Evolutionary conservation across 2,797 vertebrate species (phyloP), one percentile per base, ranked within the genome.

Genomic region (Linurgus olivaceus): DNA sequence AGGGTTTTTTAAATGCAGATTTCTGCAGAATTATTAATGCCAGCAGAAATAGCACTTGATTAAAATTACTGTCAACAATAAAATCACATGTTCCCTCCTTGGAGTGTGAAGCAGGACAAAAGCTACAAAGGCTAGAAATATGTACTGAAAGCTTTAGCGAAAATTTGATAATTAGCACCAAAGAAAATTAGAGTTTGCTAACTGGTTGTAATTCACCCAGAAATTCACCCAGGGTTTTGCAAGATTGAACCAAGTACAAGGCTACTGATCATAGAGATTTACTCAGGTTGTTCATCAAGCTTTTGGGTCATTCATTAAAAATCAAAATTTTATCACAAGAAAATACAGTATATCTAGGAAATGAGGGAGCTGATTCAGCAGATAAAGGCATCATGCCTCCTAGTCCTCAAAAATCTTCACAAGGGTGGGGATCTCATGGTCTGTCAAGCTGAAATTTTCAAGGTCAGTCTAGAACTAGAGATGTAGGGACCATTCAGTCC

Each of bases 401-500:
- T 55, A 3, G 35, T 63, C 38, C 51, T n/a, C 1, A 3, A 57
- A 48, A 59, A 55, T 52, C 29, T 51, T 85, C 7, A 44, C 5
- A 5, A 9, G 15, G 8, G 7, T 17, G 42, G 13, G 29, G 26
- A 72, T 35, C 2, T 0, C 13, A 24, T 7, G 8, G 35, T 13
- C 12, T 88, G 15, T 18, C n/a, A 59, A 65, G 17, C 3, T 58
- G 47, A 68, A 76, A 31, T 76, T 76, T 52, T 68, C 11, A 78
- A 28, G 16, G 48, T 13, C 13, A 8, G 0, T 31, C 16, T 57
- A 19, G 37, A 72, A 31, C 10, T 40, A 38, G 24, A 68, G 13
- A 57, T 28, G 6, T 4, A 72, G n/a, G 17, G 9, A 42, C 8
- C 10, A 6, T 31, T 66, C 47, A 40, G 4, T 17, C 20, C 13